Conservation (phyloP, 2,113 vertebrate species). For the Hippopotamus amphibius region DNA sequence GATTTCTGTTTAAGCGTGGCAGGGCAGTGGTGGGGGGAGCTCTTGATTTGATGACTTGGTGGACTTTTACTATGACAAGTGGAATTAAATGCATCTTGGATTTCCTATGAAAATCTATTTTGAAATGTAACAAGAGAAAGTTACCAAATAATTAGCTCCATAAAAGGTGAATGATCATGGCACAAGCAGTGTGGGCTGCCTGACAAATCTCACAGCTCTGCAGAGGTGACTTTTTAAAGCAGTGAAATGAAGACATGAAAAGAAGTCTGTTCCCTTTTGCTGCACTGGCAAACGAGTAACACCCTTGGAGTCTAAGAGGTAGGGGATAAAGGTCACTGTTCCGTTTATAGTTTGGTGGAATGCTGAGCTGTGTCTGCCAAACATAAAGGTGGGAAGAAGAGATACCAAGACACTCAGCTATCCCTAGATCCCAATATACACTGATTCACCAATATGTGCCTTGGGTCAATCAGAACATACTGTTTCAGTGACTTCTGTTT, state of each 20-base stretch:
- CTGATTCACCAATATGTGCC: not conserved
- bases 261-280: not conserved
- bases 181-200: not conserved
- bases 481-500: not conserved
- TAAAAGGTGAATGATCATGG: not conserved
- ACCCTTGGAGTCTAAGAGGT: not conserved
- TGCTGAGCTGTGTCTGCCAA: not conserved
- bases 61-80: not conserved
- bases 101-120: conserved; percentile 38
- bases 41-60: not conserved
- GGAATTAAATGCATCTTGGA: not conserved
- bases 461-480: not conserved
- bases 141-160: not conserved
- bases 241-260: not conserved
- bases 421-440: not conserved
- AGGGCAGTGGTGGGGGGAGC: fast-evolving
- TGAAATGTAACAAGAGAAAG: not conserved
- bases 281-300: not conserved
- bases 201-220: not conserved
- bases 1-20: not conserved
- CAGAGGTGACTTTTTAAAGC: not conserved
- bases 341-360: not conserved
- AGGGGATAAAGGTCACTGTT: not conserved
- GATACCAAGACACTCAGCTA: not conserved
- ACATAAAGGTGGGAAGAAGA: not conserved